These are phyloP conservation scores for Harpagifer antarcticus DNA, from an alignment of 2,797 vertebrate genomes.

Conservation along the genomic window DNA sequence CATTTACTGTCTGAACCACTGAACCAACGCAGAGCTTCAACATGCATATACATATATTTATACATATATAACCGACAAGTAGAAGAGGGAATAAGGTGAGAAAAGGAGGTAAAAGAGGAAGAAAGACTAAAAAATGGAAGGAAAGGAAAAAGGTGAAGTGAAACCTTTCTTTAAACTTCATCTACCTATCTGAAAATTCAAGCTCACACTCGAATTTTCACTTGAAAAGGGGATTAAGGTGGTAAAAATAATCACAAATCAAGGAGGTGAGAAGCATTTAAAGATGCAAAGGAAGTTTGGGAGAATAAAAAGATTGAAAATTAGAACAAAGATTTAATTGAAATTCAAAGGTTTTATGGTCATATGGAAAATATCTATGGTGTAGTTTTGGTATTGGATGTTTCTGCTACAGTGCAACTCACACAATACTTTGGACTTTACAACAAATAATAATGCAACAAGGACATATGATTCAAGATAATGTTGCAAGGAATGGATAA, in stretches of 20 bases:
- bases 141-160: not conserved
- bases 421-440: no score
- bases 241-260: not conserved
- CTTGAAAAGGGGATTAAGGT: not conserved
- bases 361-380: no score
- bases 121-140: not conserved
- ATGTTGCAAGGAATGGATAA: not conserved
- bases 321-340: no score
- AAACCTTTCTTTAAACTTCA: no score
- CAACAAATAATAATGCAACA: no score
- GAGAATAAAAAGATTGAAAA: not conserved
- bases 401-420: no score
- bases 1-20: constrained; percentile 31
- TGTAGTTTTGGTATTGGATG: no score
- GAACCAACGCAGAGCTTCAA: not conserved
- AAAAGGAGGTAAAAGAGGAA: not conserved
- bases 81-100: not conserved
- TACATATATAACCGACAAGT: not conserved
- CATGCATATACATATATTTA: not conserved
- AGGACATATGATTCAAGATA: no score
- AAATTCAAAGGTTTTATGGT: no score
- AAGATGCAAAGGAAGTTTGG: not conserved
- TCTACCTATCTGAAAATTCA: no score
- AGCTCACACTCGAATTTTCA: no score
- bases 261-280: not conserved